Evolutionary conservation across 2,113 vertebrate genomes (phyloP).

Genomic region (Leptocoma aspasia): DNA sequence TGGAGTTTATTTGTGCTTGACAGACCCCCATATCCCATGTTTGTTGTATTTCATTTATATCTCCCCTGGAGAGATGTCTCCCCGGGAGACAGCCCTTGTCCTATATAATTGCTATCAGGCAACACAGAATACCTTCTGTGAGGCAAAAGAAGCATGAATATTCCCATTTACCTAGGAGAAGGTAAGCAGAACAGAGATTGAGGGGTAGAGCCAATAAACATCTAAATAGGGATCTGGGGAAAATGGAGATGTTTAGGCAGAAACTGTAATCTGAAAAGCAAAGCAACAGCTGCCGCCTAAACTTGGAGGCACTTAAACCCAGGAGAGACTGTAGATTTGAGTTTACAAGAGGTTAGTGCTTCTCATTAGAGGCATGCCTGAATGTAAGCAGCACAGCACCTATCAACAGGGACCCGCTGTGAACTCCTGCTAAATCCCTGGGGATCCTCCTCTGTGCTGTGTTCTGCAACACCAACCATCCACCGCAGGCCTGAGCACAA

Average conservation of each 20-base stretch:
- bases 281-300: neutral
- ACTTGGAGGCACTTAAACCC: neutral
- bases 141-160: neutral
- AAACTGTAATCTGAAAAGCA: neutral
- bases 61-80: neutral
- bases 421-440: neutral
- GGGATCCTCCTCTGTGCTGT: neutral
- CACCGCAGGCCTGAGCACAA: neutral
- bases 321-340: neutral
- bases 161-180: neutral
- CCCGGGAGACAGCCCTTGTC: neutral
- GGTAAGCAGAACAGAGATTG: neutral
- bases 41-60: neutral
- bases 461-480: neutral
- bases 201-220: neutral
- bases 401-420: neutral
- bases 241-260: neutral
- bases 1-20: neutral
- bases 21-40: neutral
- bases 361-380: neutral
- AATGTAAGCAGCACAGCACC: neutral
- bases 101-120: neutral
- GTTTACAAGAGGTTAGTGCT: neutral
- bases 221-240: neutral
- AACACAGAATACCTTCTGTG: neutral